These are phyloP conservation scores for Mellilla xanthometata DNA, from an alignment of 2,888 invertebrate species.

Conservation along the genomic window DNA sequence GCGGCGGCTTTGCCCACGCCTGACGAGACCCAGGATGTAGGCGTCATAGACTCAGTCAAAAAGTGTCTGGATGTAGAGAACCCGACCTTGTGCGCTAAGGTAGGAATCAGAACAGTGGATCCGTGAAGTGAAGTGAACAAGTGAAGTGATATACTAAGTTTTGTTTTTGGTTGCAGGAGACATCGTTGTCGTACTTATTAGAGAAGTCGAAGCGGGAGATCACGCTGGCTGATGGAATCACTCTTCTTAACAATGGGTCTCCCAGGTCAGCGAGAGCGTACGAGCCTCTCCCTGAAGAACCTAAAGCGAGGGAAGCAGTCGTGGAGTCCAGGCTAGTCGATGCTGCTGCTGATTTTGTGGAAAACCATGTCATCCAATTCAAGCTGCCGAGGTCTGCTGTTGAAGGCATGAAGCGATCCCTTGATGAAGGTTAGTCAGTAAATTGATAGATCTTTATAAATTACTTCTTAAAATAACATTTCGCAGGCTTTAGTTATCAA, in stretches of 20 bases:
- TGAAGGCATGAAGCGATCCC: slow-evolving; percentile 89
- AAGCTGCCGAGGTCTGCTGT: slow-evolving; percentile 89
- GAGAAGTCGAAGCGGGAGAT: slow-evolving; percentile 81
- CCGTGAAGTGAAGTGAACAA: slow-evolving; percentile 36
- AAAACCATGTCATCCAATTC: slow-evolving; percentile 91
- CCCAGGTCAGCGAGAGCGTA: slow-evolving; percentile 84
- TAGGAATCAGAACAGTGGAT: slow-evolving; percentile 47
- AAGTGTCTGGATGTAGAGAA: slow-evolving; percentile 86
- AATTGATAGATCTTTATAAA: too few species aligned
- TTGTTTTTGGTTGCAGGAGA: slow-evolving; percentile 84
- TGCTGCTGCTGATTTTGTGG: slow-evolving; percentile 89
- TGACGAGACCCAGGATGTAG: slow-evolving; percentile 63
- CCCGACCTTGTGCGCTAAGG: slow-evolving; percentile 88
- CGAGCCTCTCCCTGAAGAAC: slow-evolving; percentile 87
- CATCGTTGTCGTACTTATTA: slow-evolving; percentile 88
- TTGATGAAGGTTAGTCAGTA: slow-evolving; percentile 89
- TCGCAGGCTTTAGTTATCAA: too few species aligned
- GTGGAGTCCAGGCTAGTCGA: slow-evolving; percentile 89
- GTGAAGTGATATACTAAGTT: slow-evolving; percentile 32
- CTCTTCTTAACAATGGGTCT: slow-evolving; percentile 71
- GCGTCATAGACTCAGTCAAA: slow-evolving; percentile 85
- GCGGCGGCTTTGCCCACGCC: slow-evolving; percentile 72
- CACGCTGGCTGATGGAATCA: slow-evolving; percentile 83
- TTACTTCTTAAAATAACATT: too few species aligned
- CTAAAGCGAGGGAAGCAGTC: slow-evolving; percentile 87